phyloP scores from a whole-genome alignment of 2,113 vertebrate genomes.

The Paralichthys olivaceus region DNA sequence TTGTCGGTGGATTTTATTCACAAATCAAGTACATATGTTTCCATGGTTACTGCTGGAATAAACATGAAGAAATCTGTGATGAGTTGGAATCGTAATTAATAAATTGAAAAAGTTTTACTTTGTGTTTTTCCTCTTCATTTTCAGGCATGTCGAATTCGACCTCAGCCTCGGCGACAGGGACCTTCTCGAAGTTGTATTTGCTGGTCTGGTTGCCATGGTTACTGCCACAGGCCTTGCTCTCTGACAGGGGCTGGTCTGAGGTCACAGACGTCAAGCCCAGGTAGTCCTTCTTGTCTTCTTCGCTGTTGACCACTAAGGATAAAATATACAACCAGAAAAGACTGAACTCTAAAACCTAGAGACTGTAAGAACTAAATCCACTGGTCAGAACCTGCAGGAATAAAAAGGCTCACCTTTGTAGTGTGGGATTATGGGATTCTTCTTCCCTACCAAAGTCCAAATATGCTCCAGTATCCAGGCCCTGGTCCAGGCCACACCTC shows the following conservation, averaged over 20 bases:
- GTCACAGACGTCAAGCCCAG: slow-evolving; percentile 16
- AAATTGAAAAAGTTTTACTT: slow-evolving; percentile 3
- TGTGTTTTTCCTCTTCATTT: slow-evolving; percentile 74
- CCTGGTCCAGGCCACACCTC: slow-evolving; percentile 79
- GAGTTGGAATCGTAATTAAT: too few species aligned
- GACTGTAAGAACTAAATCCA: too few species aligned
- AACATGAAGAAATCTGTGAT: too few species aligned
- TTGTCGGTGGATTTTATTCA: neutral
- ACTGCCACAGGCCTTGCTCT: slow-evolving; percentile 20
- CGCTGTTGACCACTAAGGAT: neutral
- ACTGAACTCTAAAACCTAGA: neutral
- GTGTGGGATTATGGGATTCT: neutral
- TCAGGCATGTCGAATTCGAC: slow-evolving; percentile 81
- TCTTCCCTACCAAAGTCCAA: slow-evolving; percentile 44
- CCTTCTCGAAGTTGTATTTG: neutral
- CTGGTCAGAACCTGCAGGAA: neutral
- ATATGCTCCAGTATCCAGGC: slow-evolving; percentile 64
- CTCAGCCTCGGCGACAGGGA: slow-evolving; percentile 85
- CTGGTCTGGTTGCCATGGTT: neutral
- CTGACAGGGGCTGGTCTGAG: slow-evolving; percentile 65
- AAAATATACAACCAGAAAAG: neutral
- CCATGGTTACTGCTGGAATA: too few species aligned
- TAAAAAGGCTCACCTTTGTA: slow-evolving; percentile 9
- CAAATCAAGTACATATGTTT: neutral
- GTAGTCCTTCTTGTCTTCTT: slow-evolving; percentile 18